A percentile compares a stretch with the other conserved stretches of the same genome.
phyloP scores from a whole-genome alignment of 1,140 invertebrate species.

The Rhynchophorus ferrugineus region DNA sequence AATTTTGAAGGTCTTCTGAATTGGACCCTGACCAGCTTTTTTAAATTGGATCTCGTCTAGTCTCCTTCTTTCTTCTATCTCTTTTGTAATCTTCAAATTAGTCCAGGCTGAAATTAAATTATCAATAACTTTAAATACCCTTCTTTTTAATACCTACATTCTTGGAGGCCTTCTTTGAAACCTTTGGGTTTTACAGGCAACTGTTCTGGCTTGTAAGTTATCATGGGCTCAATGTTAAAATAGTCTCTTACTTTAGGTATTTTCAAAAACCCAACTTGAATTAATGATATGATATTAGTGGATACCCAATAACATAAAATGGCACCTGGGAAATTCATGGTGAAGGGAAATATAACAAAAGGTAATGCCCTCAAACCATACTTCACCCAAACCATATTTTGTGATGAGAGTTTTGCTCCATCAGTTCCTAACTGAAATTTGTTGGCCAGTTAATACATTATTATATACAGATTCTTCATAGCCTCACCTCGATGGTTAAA shows the following conservation, averaged over 20 bases:
- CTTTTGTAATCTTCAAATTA: conserved; percentile 73
- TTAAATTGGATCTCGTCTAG: conserved; percentile 73
- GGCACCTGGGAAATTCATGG: conserved; percentile 80
- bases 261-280: conserved; percentile 72
- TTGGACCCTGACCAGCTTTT: conserved; percentile 72
- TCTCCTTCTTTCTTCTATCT: conserved; percentile 66
- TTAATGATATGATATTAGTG: conserved; percentile 81
- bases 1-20: conserved; percentile 79
- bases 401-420: conserved; percentile 51
- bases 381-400: conserved; percentile 61
- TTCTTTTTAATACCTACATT: conserved; percentile 55
- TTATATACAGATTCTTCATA: neutral
- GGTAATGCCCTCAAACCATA: conserved; percentile 70
- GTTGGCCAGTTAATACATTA: neutral
- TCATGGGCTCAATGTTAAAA: conserved; percentile 68
- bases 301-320: conserved; percentile 87
- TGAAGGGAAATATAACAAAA: conserved; percentile 76
- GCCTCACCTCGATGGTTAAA: conserved; percentile 66
- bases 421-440: conserved; percentile 66
- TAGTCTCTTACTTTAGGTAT: conserved; percentile 64
- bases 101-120: conserved; percentile 71
- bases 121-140: neutral
- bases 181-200: conserved; percentile 64
- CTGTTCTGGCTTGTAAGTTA: conserved; percentile 49
- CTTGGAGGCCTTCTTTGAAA: conserved; percentile 71